Evolutionary conservation across 2,113 vertebrate genomes (phyloP), one percentile per base, ranked within the genome.

Genomic region (Craseonycteris thonglongyai): DNA sequence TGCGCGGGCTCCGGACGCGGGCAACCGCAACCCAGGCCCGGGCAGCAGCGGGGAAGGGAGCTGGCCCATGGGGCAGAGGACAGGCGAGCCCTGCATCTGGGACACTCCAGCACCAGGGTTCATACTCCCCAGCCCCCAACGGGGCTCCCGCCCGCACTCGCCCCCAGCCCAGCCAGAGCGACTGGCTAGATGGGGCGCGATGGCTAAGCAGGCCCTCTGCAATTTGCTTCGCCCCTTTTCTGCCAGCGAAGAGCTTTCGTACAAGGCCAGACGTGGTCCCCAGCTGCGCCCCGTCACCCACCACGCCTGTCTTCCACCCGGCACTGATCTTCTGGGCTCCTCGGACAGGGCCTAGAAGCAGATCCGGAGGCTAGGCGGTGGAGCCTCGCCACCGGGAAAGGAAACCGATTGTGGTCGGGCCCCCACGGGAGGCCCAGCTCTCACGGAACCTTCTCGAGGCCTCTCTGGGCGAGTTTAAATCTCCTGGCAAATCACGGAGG

Each of bases 41-140:
- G 9, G 26, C 2, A 14, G 24, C 69, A 9, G 86, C 76, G 51
- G 3, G 5, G 28, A 28, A 54, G 11, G 38, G n/a, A 5, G 40
- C 61, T 24, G 33, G 28, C 28, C 6, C 11, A 3, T 0, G 7
- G 24, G 82, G 30, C 38, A 9, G 1, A 28, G n/a, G 28, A 30
- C 40, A 2, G 24, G n/a, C 7, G 38, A 45, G 18, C 7, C 0
- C 13, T 0, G 28, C 0, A 5, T 21, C 40, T 5, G 22, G 10
- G 35, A 35, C 3, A 28, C 58, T 72, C 49, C 3, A 1, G 49
- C 58, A 9, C 35, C 15, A 6, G 51, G 58, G 61, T 45, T 49
- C 95, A 7, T 3, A 6, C 16, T 2, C 54, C 13, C 24, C 51
- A 28, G 24, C 18, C 3, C 1, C 12, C 18, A 28, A 2, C 6